Percentiles rank a stretch among this genome's conserved stretches.
These are phyloP conservation scores for Tapirus indicus DNA, from an alignment of 2,797 vertebrate genomes.

Conservation along the genomic window DNA sequence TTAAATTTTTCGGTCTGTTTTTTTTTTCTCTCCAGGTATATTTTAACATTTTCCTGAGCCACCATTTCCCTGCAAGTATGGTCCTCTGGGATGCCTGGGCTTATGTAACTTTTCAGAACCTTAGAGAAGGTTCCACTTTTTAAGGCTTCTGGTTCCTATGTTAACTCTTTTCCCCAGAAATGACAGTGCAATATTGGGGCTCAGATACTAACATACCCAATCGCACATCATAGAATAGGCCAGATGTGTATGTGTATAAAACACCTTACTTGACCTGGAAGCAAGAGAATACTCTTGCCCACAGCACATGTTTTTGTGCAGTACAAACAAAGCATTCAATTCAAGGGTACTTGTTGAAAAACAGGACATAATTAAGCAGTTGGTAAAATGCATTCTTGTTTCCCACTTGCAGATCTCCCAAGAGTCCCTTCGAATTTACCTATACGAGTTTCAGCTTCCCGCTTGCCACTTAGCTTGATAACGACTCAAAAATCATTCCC, in stretches of 20 bases:
- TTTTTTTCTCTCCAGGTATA: conserved; percentile 26
- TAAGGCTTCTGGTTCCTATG: conserved; percentile 63
- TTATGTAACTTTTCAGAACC: conserved; percentile 48
- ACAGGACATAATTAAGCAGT: conserved; percentile 90
- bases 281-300: conserved; percentile 86
- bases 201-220: conserved; percentile 69
- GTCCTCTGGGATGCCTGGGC: conserved; percentile 44
- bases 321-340: conserved; percentile 85
- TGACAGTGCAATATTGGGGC: conserved; percentile 63
- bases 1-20: conserved; percentile 24
- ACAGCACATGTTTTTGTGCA: conserved; percentile 78
- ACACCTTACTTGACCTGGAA: conserved; percentile 81
- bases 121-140: conserved; percentile 44
- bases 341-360: conserved; percentile 85
- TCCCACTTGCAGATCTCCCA: conserved; percentile 91
- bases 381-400: conserved; percentile 92
- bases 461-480: conserved; percentile 89
- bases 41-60: conserved; percentile 64
- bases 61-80: conserved; percentile 57
- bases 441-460: conserved; percentile 86
- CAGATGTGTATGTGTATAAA: conserved; percentile 70
- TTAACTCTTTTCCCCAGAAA: conserved; percentile 56
- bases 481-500: conserved; percentile 85
- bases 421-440: conserved; percentile 90
- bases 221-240: conserved; percentile 50